phyloP scores from a whole-genome alignment of 2,888 invertebrate genomes.

The Disparrhopalites patrizii region DNA sequence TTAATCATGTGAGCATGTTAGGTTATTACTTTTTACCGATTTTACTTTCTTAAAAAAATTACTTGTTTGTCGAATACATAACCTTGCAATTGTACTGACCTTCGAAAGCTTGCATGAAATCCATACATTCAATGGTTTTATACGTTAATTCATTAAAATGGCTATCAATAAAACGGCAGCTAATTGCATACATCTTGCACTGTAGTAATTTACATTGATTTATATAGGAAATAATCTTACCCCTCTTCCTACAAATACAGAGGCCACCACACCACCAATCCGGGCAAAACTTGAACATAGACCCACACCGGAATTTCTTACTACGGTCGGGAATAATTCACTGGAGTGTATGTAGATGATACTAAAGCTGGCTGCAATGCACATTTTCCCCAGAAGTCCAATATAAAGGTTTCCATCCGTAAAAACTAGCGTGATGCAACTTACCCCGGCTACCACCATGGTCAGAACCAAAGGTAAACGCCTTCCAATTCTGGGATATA shows the following conservation, averaged over 20 bases:
- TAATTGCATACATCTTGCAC: no score
- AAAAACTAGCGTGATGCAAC: slow-evolving; percentile 41
- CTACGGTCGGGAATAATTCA: slow-evolving; percentile 55
- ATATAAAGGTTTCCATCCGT: slow-evolving; percentile 31
- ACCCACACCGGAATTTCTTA: slow-evolving; percentile 52
- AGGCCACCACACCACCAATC: slow-evolving; percentile 49
- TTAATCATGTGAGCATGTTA: neutral
- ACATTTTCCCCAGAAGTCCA: slow-evolving; percentile 53
- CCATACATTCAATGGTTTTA: no score
- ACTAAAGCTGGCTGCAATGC: slow-evolving; percentile 54
- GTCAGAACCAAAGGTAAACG: slow-evolving; percentile 46
- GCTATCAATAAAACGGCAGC: no score
- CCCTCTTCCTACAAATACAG: slow-evolving; percentile 47
- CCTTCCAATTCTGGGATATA: slow-evolving; percentile 40
- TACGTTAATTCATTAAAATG: no score
- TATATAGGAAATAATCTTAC: no score
- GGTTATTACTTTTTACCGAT: no score
- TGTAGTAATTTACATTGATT: no score
- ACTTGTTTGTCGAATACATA: no score
- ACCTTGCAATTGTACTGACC: no score
- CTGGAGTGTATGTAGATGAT: slow-evolving; percentile 50
- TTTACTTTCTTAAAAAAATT: no score
- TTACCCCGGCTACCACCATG: slow-evolving; percentile 46
- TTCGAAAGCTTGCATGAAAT: no score
- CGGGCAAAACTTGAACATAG: slow-evolving; percentile 49